Conservation (phyloP, 2,888 invertebrate species). For the Nomada ferruginata region DNA sequence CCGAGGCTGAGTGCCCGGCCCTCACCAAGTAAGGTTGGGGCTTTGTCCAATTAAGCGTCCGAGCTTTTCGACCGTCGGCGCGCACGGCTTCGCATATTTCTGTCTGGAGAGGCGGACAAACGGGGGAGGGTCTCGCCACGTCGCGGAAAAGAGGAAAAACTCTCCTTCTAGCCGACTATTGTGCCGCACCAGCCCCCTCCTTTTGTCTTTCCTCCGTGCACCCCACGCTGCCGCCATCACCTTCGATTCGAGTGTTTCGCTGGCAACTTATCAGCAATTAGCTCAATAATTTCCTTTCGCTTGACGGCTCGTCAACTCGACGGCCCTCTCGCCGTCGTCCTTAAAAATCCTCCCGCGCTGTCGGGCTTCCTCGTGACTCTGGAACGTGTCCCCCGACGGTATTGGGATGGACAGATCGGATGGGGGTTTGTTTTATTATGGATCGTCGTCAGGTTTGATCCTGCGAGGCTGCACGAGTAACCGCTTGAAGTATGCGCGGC, state of each 20-base stretch:
- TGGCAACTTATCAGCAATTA: slow-evolving; percentile 82
- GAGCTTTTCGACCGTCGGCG: slow-evolving; percentile 79
- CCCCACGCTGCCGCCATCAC: slow-evolving; percentile 56
- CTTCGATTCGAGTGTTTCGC: slow-evolving; percentile 75
- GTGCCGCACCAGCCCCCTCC: slow-evolving; percentile 43
- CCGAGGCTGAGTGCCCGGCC: slow-evolving; percentile 76
- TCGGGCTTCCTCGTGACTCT: background rate
- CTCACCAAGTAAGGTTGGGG: slow-evolving; percentile 78
- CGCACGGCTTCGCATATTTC: slow-evolving; percentile 81
- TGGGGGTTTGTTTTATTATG: background rate
- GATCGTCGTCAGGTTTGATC: background rate
- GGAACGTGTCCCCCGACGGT: background rate
- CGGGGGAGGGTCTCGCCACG: slow-evolving; percentile 62
- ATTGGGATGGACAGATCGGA: background rate
- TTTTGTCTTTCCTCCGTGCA: slow-evolving; percentile 40
- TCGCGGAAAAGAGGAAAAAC: slow-evolving; percentile 77
- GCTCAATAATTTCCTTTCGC: slow-evolving; percentile 82
- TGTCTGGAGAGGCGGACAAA: slow-evolving; percentile 77
- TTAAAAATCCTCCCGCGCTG: slow-evolving; percentile 58
- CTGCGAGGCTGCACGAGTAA: background rate
- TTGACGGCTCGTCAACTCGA: slow-evolving; percentile 77
- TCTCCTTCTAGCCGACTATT: slow-evolving; percentile 74
- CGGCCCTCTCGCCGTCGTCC: slow-evolving; percentile 48
- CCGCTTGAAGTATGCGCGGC: slow-evolving; percentile 18
- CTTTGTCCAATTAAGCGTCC: slow-evolving; percentile 84